phyloP scores from a whole-genome alignment of 2,797 vertebrate species.

The Melanotaenia trifasciata region DNA sequence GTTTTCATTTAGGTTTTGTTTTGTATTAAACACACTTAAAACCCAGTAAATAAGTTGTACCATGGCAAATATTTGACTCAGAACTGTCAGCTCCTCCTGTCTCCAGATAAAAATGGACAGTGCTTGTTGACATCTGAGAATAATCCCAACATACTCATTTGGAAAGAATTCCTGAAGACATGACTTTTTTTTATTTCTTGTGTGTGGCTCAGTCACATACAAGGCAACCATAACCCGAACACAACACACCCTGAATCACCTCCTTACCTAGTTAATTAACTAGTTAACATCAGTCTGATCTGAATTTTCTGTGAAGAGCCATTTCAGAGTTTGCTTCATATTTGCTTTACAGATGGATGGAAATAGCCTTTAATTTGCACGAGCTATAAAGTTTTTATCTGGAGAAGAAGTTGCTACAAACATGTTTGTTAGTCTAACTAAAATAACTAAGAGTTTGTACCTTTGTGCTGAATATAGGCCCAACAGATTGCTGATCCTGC shows the following conservation, averaged over 20 bases:
- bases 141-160: neutral
- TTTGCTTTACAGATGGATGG: neutral
- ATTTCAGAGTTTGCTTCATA: too few relatives aligned
- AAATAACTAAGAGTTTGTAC: neutral
- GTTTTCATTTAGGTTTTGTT: neutral
- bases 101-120: neutral
- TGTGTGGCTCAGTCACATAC: neutral
- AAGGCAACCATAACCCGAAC: neutral
- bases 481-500: conserved; percentile 94
- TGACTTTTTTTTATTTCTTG: neutral
- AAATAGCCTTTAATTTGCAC: neutral
- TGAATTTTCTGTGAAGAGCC: neutral
- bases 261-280: too few relatives aligned
- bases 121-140: neutral
- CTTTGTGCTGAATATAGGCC: conserved; percentile 82
- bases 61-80: neutral
- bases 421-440: neutral
- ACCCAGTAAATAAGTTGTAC: neutral
- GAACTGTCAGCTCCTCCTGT: neutral
- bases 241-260: neutral
- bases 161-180: neutral
- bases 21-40: neutral
- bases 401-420: neutral
- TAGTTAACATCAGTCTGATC: too few relatives aligned
- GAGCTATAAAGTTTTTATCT: neutral